These are phyloP conservation scores for Blastomussa wellsi DNA, from an alignment of 92 coral and sea anemone genomes.

Conservation along the genomic window DNA sequence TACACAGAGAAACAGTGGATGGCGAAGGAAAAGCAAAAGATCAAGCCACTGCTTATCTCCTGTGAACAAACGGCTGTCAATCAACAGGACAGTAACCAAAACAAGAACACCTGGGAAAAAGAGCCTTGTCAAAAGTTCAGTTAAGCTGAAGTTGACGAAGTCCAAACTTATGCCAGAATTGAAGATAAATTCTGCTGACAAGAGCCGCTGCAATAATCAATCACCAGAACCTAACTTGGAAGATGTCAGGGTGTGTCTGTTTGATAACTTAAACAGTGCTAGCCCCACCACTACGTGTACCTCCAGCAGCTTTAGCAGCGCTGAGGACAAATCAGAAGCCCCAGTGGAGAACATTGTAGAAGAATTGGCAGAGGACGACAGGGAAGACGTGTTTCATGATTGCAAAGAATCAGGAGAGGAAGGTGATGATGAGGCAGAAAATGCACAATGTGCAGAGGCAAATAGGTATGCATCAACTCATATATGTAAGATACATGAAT, in stretches of 20 bases:
- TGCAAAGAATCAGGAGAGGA: conserved; percentile 39
- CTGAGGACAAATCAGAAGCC: conserved; percentile 18
- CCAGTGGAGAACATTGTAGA: conserved; percentile 12
- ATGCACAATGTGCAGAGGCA: background rate
- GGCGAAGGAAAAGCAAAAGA: conserved; percentile 51
- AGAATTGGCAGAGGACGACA: conserved; percentile 48
- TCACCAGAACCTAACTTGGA: conserved; percentile 1
- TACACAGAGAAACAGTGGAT: conserved; percentile 41
- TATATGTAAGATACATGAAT: background rate
- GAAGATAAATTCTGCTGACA: conserved; percentile 22
- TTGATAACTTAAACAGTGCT: conserved; percentile 24
- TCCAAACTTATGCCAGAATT: conserved; percentile 71
- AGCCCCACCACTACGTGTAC: background rate
- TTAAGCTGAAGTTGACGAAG: conserved; percentile 60
- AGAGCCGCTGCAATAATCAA: background rate
- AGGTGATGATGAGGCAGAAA: conserved; percentile 13
- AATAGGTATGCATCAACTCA: conserved; percentile 3
- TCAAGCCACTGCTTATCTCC: conserved; percentile 24
- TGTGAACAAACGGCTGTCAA: conserved; percentile 4
- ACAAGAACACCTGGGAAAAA: conserved; percentile 17
- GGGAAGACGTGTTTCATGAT: conserved; percentile 69
- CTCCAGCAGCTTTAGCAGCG: conserved; percentile 20
- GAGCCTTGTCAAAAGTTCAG: conserved; percentile 76
- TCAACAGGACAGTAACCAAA: conserved; percentile 28
- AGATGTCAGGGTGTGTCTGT: conserved; percentile 39